Evolutionary conservation across 2,888 invertebrate genomes (phyloP).

Genomic region (Andrena haemorrhoa): DNA sequence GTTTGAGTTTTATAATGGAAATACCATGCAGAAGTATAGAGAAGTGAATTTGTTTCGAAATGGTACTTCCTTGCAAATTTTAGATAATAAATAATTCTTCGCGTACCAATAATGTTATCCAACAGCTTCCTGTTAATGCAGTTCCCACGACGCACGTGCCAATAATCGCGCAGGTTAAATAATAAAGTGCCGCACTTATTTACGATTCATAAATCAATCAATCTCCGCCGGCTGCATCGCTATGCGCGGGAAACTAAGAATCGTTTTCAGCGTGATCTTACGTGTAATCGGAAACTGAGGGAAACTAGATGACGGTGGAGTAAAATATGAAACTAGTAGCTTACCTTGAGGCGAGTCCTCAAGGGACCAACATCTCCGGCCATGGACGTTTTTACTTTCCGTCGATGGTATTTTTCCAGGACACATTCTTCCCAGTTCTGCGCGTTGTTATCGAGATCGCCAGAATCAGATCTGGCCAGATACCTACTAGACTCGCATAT

Average conservation of each 20-base stretch:
- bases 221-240: constrained; percentile 15
- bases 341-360: constrained; percentile 63
- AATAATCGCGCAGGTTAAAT: not conserved
- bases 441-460: not conserved
- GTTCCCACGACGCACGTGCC: not conserved
- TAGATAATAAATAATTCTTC: too few species aligned
- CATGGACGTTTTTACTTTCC: constrained; percentile 37
- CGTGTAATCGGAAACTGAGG: constrained; percentile 67
- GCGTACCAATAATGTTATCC: too few species aligned
- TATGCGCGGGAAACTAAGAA: constrained; percentile 31
- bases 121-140: too few species aligned
- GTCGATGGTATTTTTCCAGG: constrained; percentile 23
- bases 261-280: constrained; percentile 57
- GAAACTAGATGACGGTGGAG: constrained; percentile 61
- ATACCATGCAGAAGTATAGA: too few species aligned
- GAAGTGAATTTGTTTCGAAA: too few species aligned
- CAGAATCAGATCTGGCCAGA: not conserved
- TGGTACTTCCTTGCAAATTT: too few species aligned
- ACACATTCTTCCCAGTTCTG: not conserved
- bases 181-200: constrained; percentile 14
- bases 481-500: not conserved
- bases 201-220: constrained; percentile 43
- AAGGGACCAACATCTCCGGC: constrained; percentile 61
- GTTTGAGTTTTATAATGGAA: too few species aligned
- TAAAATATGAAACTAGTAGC: constrained; percentile 60